These are phyloP conservation scores for Gambusia affinis DNA, from an alignment of 2,113 vertebrate genomes.

Conservation along the genomic window DNA sequence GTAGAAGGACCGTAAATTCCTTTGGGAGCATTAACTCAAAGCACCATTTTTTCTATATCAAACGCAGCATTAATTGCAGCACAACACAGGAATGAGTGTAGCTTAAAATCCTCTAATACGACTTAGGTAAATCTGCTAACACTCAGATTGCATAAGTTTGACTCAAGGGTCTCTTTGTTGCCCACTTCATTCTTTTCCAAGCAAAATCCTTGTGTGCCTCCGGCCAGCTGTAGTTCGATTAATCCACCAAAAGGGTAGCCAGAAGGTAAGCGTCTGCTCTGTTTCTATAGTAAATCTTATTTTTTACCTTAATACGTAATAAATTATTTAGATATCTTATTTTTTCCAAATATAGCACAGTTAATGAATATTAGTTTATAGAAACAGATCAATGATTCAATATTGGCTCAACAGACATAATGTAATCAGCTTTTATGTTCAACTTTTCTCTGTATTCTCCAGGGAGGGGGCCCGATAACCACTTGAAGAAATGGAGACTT, in stretches of 20 bases:
- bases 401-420: background rate
- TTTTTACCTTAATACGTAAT: slow-evolving; percentile 2
- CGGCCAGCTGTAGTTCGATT: slow-evolving; percentile 60
- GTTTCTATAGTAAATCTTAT: slow-evolving; percentile 12
- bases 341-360: background rate
- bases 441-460: slow-evolving; percentile 16
- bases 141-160: slow-evolving; percentile 70
- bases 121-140: slow-evolving; percentile 76
- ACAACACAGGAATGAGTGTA: slow-evolving; percentile 17
- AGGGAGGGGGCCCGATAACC: slow-evolving; percentile 7
- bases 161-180: slow-evolving; percentile 74
- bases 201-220: slow-evolving; percentile 56
- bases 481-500: slow-evolving; percentile 65
- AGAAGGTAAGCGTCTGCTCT: slow-evolving; percentile 64
- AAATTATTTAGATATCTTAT: slow-evolving; percentile 10
- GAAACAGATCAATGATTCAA: background rate
- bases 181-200: slow-evolving; percentile 52
- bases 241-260: slow-evolving; percentile 59
- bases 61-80: background rate
- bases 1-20: background rate
- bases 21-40: background rate
- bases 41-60: slow-evolving; percentile 3
- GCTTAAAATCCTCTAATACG: slow-evolving; percentile 60
- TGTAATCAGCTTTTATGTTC: slow-evolving; percentile 20
- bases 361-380: background rate